Evolutionary conservation across 2,797 vertebrate genomes (phyloP), one percentile per base, ranked within the genome.

Genomic region (Naso thynnoides): DNA sequence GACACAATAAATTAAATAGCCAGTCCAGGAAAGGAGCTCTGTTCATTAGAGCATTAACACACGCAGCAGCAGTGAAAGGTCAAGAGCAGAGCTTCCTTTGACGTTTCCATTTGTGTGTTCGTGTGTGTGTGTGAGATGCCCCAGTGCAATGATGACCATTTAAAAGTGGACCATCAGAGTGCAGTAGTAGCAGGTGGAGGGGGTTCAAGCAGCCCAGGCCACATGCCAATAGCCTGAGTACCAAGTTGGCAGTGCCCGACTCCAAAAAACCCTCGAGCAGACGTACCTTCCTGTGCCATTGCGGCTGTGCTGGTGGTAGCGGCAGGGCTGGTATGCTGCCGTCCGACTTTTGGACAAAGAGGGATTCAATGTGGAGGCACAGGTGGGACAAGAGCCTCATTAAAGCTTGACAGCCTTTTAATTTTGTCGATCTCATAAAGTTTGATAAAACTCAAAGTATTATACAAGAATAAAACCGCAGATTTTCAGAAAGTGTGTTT

Each of bases 231-330:
- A 83, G 62, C 87, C 67, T 47, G 56, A 87, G 85, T 64, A 76
- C 64, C 33, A 70, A 77, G 81, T 75, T 84, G 88, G 86, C 87
- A 78, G 73, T 70, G 83, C 81, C 78, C 14, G 58, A 75, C 64
- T 85, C 63, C 80, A 69, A 60, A 81, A 39, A 48, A 75, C 72
- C 81, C 71, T 89, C 82, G 49, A 73, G 87, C 84, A 87, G 73
- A 97, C 96, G 60, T 97, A 97, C 96, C 96, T 97, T 97, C 96
- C 96, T 96, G 96, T 86, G 96, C 96, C 95, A 97, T 94, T 88
- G 96, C 91, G 92, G 96, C 96, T 82, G 96, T 96, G 94, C 96
- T 96, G 95, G 96, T 95, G 93, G 96, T 96, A 91, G 96, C 96
- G 73, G 96, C 95, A 94, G 97, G 96, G 94, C 95, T 96, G 93